phyloP scores from a whole-genome alignment of 30 jellyfish, hydroid and myxozoan genomes.

The Catostylus mosaicus region DNA sequence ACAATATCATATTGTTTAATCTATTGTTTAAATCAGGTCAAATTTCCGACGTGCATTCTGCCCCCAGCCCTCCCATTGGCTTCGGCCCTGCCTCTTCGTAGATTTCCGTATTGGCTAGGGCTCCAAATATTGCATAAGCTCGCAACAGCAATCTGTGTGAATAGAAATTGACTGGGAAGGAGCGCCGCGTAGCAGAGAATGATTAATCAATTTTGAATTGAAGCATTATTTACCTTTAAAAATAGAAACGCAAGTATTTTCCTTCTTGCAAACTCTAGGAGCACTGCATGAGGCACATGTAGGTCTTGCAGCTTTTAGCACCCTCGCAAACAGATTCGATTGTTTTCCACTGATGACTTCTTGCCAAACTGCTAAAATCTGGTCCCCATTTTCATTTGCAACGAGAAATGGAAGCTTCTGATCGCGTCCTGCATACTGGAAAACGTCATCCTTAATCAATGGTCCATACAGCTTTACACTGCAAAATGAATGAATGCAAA shows the following conservation, averaged over 20 bases:
- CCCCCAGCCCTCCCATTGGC: too few relatives aligned
- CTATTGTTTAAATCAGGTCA: too few relatives aligned
- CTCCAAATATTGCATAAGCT: too few relatives aligned
- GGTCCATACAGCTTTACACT: background rate
- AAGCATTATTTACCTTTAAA: slow-evolving; percentile 14
- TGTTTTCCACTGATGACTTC: slow-evolving; percentile 49
- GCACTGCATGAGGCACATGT: slow-evolving; percentile 44
- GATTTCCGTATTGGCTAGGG: too few relatives aligned
- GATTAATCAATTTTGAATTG: background rate
- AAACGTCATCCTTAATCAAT: slow-evolving; percentile 46
- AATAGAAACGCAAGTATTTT: slow-evolving; percentile 35
- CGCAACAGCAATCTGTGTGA: too few relatives aligned
- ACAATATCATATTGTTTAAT: too few relatives aligned
- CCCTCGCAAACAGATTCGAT: slow-evolving; percentile 48
- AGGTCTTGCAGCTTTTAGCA: slow-evolving; percentile 54
- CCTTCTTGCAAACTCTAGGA: slow-evolving; percentile 41
- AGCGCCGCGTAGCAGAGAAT: background rate
- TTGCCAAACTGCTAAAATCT: slow-evolving; percentile 60
- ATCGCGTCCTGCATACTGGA: slow-evolving; percentile 28
- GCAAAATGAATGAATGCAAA: background rate
- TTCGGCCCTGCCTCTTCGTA: too few relatives aligned
- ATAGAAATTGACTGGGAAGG: too few relatives aligned
- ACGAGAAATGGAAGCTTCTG: slow-evolving; percentile 57
- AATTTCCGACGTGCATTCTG: too few relatives aligned
- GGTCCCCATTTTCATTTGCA: slow-evolving; percentile 28